Percentiles rank a stretch among this genome's conserved stretches.
Conservation (phyloP, 2,888 invertebrate genomes). For the Euzetes globulus region DNA sequence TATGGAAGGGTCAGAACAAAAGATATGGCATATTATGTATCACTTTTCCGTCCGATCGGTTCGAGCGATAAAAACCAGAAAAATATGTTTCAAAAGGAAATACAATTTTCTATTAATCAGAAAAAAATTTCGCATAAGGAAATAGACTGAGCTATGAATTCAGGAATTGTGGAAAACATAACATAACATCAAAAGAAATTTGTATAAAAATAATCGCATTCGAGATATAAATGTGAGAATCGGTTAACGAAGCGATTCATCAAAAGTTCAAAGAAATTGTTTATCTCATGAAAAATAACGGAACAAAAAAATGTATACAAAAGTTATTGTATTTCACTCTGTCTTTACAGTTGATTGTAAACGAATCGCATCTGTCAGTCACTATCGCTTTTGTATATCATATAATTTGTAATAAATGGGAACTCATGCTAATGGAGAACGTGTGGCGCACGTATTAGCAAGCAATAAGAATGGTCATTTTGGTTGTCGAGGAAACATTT, state of each 20-base stretch:
- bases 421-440: background rate
- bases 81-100: background rate
- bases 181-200: no score
- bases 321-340: background rate
- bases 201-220: no score
- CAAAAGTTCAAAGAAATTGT: background rate
- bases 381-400: background rate
- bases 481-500: background rate
- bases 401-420: constrained; percentile 7
- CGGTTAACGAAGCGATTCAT: no score
- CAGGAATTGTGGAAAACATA: no score
- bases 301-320: background rate
- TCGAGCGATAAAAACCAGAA: no score
- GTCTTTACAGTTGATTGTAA: background rate
- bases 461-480: background rate
- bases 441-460: background rate
- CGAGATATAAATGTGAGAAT: no score
- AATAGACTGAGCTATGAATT: background rate
- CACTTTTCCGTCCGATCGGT: background rate
- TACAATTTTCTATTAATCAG: background rate
- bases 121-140: background rate
- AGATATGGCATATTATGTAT: background rate
- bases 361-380: constrained; percentile 3
- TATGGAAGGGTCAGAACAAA: background rate
- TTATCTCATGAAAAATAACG: background rate